phyloP scores from a whole-genome alignment of 2,113 vertebrate species.

The Anarrhichthys ocellatus region DNA sequence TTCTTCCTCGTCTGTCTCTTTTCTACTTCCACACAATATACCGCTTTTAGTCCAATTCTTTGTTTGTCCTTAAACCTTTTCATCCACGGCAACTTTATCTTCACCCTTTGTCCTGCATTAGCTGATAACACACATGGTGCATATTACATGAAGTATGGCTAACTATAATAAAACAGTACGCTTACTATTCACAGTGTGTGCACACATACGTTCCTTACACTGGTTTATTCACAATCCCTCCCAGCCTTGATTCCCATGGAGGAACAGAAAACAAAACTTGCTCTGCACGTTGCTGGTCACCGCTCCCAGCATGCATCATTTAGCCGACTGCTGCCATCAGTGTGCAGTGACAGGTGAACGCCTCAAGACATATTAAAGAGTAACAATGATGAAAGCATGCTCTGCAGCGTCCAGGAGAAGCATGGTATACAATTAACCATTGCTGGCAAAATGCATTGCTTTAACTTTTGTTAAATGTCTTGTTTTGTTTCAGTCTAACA shows the following conservation, averaged over 20 bases:
- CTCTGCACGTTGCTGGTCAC: constrained; percentile 38
- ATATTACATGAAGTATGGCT: not conserved
- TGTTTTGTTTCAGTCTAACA: not conserved
- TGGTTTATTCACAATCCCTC: constrained; percentile 36
- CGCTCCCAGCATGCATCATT: constrained; percentile 70
- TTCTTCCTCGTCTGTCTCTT: no score
- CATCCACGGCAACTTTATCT: no score
- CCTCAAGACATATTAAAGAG: constrained; percentile 77
- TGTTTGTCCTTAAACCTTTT: not conserved
- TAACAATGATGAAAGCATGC: constrained; percentile 42
- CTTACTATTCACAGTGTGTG: constrained; percentile 13
- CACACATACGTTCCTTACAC: not conserved
- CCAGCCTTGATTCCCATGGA: constrained; percentile 8
- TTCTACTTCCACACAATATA: no score
- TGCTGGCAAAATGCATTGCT: not conserved
- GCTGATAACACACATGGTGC: not conserved
- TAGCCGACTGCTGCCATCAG: constrained; percentile 40
- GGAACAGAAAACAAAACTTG: constrained; percentile 30
- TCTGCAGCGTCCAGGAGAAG: constrained; percentile 13
- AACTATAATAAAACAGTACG: not conserved
- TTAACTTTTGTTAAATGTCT: not conserved
- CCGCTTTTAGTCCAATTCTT: no score
- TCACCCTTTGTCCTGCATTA: no score
- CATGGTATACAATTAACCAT: constrained; percentile 1
- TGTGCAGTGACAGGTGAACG: constrained; percentile 58